These are phyloP conservation scores for Eupithecia dodoneata DNA, from an alignment of 2,888 invertebrate species.

Conservation along the genomic window DNA sequence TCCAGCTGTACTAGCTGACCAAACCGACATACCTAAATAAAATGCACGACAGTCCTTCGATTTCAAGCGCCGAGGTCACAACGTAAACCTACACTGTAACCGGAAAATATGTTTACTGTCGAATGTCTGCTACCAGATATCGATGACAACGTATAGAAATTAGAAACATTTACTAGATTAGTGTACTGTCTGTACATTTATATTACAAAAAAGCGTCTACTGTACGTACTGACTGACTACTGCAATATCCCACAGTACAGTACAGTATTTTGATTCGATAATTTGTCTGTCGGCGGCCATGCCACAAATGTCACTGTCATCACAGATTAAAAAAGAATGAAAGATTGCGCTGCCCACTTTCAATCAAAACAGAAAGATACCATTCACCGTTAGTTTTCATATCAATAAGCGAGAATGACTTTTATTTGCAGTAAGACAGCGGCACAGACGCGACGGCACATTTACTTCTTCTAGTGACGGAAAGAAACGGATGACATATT, in stretches of 20 bases:
- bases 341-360: not conserved
- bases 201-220: not conserved
- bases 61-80: slow-evolving; percentile 74
- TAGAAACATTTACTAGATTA: not conserved
- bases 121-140: not conserved
- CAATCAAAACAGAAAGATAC: not conserved
- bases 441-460: not conserved
- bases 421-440: not conserved
- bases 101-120: slow-evolving; percentile 13
- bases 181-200: not conserved
- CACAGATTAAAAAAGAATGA: not conserved
- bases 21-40: slow-evolving; percentile 87
- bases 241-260: not conserved
- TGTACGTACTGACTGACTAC: too few relatives aligned
- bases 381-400: not conserved
- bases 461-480: not conserved
- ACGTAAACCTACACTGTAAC: slow-evolving; percentile 20
- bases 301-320: not conserved
- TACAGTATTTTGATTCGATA: not conserved
- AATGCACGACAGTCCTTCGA: slow-evolving; percentile 75
- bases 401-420: not conserved
- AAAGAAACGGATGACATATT: not conserved
- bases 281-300: not conserved
- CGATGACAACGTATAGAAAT: not conserved
- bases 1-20: slow-evolving; percentile 88